phyloP scores from a whole-genome alignment of 2,797 vertebrate species.

The Semaprochilodus insignis region DNA sequence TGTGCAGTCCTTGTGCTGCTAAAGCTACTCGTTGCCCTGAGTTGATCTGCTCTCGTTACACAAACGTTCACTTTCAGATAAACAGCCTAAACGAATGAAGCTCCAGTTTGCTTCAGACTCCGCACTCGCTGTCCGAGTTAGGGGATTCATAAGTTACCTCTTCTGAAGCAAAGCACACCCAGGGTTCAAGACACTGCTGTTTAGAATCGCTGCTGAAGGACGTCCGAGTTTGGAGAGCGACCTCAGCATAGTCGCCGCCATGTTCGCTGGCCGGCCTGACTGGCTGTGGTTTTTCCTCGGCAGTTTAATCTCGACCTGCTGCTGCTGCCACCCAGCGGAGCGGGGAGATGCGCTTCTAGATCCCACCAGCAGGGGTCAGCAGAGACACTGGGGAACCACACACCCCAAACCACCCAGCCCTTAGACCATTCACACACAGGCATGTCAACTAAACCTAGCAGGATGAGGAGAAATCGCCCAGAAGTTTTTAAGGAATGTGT shows the following conservation, averaged over 20 bases:
- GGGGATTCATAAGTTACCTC: constrained; percentile 64
- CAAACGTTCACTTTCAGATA: background rate
- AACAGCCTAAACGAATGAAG: background rate
- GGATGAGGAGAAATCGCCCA: too few relatives aligned
- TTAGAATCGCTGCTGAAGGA: constrained; percentile 81
- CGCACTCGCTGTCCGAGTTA: background rate
- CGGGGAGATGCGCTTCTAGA: background rate
- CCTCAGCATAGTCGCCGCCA: constrained; percentile 82
- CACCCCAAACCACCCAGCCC: too few relatives aligned
- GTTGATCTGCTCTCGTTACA: background rate
- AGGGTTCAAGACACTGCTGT: constrained; percentile 64
- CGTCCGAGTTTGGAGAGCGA: constrained; percentile 78
- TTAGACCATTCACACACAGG: too few relatives aligned
- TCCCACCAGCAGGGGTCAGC: background rate
- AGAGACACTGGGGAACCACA: too few relatives aligned
- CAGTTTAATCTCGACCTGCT: background rate
- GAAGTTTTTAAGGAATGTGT: too few relatives aligned
- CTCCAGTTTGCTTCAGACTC: background rate
- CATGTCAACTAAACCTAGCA: too few relatives aligned
- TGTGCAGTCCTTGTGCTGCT: background rate
- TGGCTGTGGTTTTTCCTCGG: background rate
- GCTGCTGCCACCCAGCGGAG: constrained; percentile 20
- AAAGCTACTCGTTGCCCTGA: background rate
- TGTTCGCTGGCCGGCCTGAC: constrained; percentile 67
- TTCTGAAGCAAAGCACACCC: constrained; percentile 73